Conservation (phyloP, 2,797 vertebrate genomes). For the Pempheris klunzingeri region DNA sequence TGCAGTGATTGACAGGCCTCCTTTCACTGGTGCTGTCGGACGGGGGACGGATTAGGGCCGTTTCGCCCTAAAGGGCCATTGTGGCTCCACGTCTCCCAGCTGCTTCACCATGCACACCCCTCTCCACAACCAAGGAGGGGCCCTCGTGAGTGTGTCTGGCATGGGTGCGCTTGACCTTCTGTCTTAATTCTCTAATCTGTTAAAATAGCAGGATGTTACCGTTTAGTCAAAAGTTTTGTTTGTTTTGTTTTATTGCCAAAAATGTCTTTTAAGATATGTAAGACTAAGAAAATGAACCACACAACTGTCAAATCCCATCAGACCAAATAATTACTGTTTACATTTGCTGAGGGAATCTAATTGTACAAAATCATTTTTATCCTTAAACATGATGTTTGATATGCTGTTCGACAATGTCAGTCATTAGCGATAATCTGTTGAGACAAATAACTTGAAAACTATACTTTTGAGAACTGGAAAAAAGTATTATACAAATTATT, state of each 20-base stretch:
- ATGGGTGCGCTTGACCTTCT: constrained; percentile 65
- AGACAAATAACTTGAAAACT: not conserved
- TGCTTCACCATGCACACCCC: constrained; percentile 77
- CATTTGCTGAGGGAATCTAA: not conserved
- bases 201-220: constrained; percentile 38
- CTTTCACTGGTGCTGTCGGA: constrained; percentile 82
- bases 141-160: constrained; percentile 49
- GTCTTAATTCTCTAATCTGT: constrained; percentile 60
- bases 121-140: constrained; percentile 72
- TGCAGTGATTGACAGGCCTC: constrained; percentile 82
- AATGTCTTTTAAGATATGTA: not conserved
- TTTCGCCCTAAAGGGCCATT: constrained; percentile 85
- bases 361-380: not conserved
- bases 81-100: constrained; percentile 84
- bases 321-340: not conserved
- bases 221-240: constrained; percentile 24
- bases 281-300: not conserved
- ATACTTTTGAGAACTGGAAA: not conserved
- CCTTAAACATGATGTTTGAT: not conserved
- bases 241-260: constrained; percentile 21
- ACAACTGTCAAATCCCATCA: not conserved
- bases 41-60: constrained; percentile 82
- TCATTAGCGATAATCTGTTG: too few species aligned
- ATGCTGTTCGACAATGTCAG: not conserved
- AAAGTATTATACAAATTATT: not conserved